These are phyloP conservation scores for Drosophila mulleri DNA, from an alignment of 2,888 invertebrate species.

Conservation along the genomic window DNA sequence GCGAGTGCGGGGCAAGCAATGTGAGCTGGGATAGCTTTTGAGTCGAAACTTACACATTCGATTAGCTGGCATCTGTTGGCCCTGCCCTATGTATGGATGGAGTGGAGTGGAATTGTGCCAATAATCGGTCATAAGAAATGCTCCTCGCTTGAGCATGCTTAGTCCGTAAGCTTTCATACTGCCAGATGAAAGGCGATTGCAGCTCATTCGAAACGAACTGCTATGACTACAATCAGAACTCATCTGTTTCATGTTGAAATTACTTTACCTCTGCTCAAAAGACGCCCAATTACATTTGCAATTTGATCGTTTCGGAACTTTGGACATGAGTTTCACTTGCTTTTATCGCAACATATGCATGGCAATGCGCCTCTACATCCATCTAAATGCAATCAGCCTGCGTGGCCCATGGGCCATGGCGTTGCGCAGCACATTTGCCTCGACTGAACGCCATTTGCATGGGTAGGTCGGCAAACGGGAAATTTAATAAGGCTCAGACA, in stretches of 20 bases:
- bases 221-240: neutral
- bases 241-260: neutral
- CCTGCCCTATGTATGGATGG: neutral
- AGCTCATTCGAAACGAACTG: neutral
- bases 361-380: neutral
- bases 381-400: slow-evolving; percentile 55
- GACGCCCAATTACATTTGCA: slow-evolving; percentile 1
- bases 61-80: neutral
- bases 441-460: slow-evolving; percentile 60
- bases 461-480: slow-evolving; percentile 52
- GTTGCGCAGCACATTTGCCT: slow-evolving; percentile 51
- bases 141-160: neutral
- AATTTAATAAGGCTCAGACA: slow-evolving; percentile 64
- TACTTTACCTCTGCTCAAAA: neutral
- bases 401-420: slow-evolving; percentile 24
- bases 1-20: neutral
- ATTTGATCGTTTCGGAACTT: neutral
- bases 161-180: too few species aligned
- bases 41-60: neutral
- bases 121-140: neutral
- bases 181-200: neutral
- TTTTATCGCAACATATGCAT: neutral
- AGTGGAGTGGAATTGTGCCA: neutral
- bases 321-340: neutral
- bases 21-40: neutral